phyloP scores from a whole-genome alignment of 2,888 invertebrate species.

The Pseudeuparius sepicola region DNA sequence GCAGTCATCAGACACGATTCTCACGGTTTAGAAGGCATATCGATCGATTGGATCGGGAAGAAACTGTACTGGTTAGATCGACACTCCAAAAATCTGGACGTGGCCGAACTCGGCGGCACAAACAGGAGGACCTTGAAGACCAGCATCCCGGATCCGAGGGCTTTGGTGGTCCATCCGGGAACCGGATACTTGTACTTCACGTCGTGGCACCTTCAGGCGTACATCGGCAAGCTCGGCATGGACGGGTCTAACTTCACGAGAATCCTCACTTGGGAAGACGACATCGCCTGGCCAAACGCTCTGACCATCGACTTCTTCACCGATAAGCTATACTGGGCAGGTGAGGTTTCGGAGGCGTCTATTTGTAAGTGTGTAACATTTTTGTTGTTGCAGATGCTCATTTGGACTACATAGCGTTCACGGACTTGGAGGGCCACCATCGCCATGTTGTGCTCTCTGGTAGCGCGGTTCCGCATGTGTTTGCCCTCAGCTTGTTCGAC shows the following conservation, averaged over 20 bases:
- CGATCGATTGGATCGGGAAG: conserved; percentile 91
- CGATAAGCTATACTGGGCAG: conserved; percentile 93
- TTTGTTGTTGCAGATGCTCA: too few species aligned
- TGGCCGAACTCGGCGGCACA: conserved; percentile 87
- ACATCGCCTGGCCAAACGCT: conserved; percentile 98
- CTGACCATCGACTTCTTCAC: conserved; percentile 94
- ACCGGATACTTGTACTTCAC: conserved; percentile 90
- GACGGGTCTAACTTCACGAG: conserved; percentile 86
- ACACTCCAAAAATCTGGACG: conserved; percentile 90
- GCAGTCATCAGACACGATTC: conserved; percentile 86
- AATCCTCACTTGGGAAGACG: conserved; percentile 85
- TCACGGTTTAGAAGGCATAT: conserved; percentile 89
- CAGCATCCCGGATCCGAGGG: conserved; percentile 87
- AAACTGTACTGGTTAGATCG: conserved; percentile 97
- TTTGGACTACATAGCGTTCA: conserved; percentile 91
- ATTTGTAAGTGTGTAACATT: too few species aligned
- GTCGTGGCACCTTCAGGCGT: conserved; percentile 93
- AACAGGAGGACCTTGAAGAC: conserved; percentile 81
- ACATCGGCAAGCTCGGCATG: conserved; percentile 95
- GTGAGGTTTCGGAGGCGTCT: too few species aligned
- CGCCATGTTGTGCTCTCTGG: conserved; percentile 75
- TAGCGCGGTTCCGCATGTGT: conserved; percentile 84
- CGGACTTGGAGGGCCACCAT: conserved; percentile 85
- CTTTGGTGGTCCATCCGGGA: conserved; percentile 89
- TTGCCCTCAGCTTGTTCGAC: conserved; percentile 88